Percentiles rank a stretch among this genome's conserved stretches.
phyloP scores from a whole-genome alignment of 2,113 vertebrate species.

The Hystrix brachyura region DNA sequence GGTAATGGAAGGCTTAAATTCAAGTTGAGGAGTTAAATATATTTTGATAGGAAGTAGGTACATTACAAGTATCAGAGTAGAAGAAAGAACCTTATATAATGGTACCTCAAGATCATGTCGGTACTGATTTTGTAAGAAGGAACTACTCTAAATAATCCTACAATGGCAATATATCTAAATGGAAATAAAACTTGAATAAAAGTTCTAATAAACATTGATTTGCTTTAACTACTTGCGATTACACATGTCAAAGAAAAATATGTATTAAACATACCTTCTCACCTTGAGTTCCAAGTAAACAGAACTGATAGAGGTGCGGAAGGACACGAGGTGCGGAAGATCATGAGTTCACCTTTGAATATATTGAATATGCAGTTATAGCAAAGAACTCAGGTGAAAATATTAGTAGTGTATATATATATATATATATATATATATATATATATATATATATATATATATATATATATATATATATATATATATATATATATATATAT shows the following conservation, averaged over 20 bases:
- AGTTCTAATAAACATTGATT: neutral
- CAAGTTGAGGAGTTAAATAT: neutral
- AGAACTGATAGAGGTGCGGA: neutral
- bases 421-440: too few species aligned
- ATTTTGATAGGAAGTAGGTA: neutral
- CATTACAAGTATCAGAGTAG: neutral
- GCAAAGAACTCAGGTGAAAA: neutral
- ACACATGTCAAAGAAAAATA: neutral
- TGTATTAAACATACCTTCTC: neutral
- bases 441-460: too few species aligned
- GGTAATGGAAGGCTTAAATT: neutral
- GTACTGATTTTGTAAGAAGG: neutral
- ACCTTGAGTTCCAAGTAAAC: neutral
- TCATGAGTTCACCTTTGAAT: neutral
- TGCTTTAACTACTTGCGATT: neutral
- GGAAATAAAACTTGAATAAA: conserved; percentile 55
- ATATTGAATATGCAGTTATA: neutral
- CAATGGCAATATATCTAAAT: neutral
- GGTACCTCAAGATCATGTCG: neutral
- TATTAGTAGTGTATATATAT: neutral
- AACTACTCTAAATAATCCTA: neutral
- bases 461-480: too few species aligned
- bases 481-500: too few species aligned
- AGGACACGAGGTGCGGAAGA: neutral
- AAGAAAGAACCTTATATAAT: neutral